Base-by-base conservation (phyloP, 2,888 invertebrate genomes). In the Parnassius apollo region DNA sequence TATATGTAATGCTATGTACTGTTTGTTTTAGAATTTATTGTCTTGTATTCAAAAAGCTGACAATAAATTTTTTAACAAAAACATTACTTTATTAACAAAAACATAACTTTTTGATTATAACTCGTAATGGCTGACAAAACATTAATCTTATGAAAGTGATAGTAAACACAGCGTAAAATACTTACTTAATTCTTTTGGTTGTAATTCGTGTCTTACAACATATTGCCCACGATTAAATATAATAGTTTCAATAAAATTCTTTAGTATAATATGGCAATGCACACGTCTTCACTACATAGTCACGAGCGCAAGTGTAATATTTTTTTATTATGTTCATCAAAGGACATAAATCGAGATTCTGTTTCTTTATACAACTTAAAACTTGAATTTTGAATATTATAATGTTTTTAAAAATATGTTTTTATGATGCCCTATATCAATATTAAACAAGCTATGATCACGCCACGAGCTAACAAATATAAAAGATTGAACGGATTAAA, bases 211-310 rank as follows among this genome's bases (percentile, higher is more conserved):
- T 35, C 35, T 7, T 35, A 35, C 35, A 35, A 35, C 35, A 35
- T 35, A 25, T 25, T 25, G 35, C 35, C 35, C 7, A 25, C 25
- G 7, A 35, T 35, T 35, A 4, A 35, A 61, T 65, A 63, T 63
- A 61, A 61, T 52, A 56, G 57, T 50, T 13, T 57, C 55, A 49
- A 68, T 66, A 66, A 66, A 22, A 42, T 52, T 57, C 42, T 18
- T 57, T 52, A 61, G 57, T 57, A 62, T 48, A 57, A 58, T 49
- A 52, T 55, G 25, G n/a, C 55, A 56, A 51, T 51, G 22, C 50
- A 44, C 11, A 18, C 42, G n/a, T 18, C 50, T 59, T 62, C 58
- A 62, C 52, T 59, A 55, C 55, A 59, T 46, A 22, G 59, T 63
- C 59, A 63, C 63, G 59, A 59, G 35, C 35, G 35, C 35, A 35